Percentiles rank a stretch among this genome's conserved stretches.
phyloP scores from a whole-genome alignment of 2,888 invertebrate genomes.

The Nemoura dubitans region DNA sequence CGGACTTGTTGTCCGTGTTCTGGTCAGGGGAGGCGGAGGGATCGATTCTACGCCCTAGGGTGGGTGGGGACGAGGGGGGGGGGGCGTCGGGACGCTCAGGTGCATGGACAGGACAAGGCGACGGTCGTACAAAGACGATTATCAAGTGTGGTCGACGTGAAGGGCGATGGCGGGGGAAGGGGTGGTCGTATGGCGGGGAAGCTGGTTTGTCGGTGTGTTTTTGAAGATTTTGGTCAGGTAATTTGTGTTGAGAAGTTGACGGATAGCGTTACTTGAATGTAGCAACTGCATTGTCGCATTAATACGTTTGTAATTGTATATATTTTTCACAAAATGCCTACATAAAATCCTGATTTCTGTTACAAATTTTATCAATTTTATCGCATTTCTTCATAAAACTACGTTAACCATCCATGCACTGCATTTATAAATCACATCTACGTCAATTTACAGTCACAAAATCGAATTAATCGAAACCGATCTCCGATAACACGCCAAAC shows the following conservation, averaged over 20 bases:
- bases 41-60: slow-evolving; percentile 21
- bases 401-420: too few species aligned
- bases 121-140: background rate
- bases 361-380: background rate
- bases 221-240: background rate
- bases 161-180: background rate
- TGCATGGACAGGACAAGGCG: background rate
- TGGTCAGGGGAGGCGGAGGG: background rate
- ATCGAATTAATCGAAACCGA: background rate
- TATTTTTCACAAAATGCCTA: background rate
- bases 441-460: background rate
- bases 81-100: background rate
- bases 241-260: background rate
- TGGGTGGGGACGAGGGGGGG: slow-evolving; percentile 17
- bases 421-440: background rate
- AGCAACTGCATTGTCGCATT: too few species aligned
- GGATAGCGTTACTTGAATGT: background rate
- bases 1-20: background rate
- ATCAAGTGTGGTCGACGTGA: background rate
- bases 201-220: background rate
- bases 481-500: background rate
- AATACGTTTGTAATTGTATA: too few species aligned
- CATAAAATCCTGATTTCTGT: background rate
- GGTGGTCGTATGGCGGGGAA: background rate
- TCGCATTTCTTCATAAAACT: background rate